Conservation (phyloP, 1,140 invertebrate species). For the Anastatus disparis region DNA sequence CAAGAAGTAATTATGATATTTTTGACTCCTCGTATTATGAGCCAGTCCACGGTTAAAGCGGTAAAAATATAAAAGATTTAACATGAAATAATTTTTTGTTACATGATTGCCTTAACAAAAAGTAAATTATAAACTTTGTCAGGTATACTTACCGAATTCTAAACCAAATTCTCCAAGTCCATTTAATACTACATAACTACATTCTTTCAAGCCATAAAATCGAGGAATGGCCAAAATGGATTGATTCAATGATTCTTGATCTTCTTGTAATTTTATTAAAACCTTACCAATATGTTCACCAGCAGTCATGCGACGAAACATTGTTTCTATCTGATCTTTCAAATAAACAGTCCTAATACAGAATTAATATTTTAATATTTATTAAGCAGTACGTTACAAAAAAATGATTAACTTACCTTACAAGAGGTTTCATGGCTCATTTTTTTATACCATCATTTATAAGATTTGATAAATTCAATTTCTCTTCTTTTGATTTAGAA, state of each 20-base stretch:
- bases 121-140: too few species aligned
- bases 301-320: constrained; percentile 73
- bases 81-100: too few species aligned
- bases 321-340: constrained; percentile 58
- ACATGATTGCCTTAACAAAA: too few species aligned
- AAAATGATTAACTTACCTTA: not conserved
- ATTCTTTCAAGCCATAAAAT: too few species aligned
- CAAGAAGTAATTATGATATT: too few species aligned
- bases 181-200: too few species aligned
- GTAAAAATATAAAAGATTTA: too few species aligned
- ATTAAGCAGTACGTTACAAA: too few species aligned
- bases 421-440: constrained; percentile 61
- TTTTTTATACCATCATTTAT: constrained; percentile 54
- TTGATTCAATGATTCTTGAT: constrained; percentile 45
- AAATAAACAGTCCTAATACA: constrained; percentile 57
- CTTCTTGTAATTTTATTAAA: constrained; percentile 69
- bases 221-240: constrained; percentile 74
- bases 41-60: too few species aligned
- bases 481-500: constrained; percentile 44
- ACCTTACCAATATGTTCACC: too few species aligned
- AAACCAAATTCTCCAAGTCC: constrained; percentile 83
- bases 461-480: constrained; percentile 51
- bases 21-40: too few species aligned
- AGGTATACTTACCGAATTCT: constrained; percentile 66
- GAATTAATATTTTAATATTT: too few species aligned